phyloP scores from a whole-genome alignment of 2,113 vertebrate genomes.

The Mystacornis crossleyi region DNA sequence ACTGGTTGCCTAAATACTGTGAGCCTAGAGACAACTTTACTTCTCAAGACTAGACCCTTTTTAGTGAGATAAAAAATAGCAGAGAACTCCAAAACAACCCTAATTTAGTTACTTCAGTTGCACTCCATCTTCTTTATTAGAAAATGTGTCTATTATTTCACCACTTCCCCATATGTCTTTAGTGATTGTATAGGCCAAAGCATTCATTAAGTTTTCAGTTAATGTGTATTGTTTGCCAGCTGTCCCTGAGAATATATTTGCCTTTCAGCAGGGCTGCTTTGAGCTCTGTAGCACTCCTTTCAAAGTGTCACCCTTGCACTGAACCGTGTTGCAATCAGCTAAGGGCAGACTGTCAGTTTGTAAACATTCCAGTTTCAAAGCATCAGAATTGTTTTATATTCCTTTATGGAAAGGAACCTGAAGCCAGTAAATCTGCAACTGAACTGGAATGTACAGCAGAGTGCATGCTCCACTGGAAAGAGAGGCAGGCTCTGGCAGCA shows the following conservation, averaged over 20 bases:
- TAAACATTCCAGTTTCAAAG: not conserved
- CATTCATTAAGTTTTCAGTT: not conserved
- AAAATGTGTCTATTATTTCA: not conserved
- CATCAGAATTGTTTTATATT: not conserved
- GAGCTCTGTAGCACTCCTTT: not conserved
- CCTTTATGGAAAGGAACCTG: not conserved
- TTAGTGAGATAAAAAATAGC: not conserved
- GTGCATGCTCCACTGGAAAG: not conserved
- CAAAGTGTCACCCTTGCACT: not conserved
- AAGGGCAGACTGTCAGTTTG: not conserved
- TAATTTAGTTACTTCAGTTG: not conserved
- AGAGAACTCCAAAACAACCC: not conserved
- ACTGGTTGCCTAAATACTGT: not conserved
- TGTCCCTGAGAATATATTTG: not conserved
- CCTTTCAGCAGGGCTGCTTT: not conserved
- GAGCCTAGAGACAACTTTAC: not conserved
- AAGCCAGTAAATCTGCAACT: not conserved
- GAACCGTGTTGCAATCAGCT: not conserved
- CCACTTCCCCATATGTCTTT: not conserved
- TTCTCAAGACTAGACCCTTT: not conserved
- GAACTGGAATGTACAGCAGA: fast-evolving
- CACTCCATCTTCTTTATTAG: not conserved
- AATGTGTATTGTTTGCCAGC: not conserved
- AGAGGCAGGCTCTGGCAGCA: not conserved
- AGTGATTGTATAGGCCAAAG: not conserved